phyloP scores from a whole-genome alignment of 1,140 invertebrate genomes.

The Heliconius eleuchia region DNA sequence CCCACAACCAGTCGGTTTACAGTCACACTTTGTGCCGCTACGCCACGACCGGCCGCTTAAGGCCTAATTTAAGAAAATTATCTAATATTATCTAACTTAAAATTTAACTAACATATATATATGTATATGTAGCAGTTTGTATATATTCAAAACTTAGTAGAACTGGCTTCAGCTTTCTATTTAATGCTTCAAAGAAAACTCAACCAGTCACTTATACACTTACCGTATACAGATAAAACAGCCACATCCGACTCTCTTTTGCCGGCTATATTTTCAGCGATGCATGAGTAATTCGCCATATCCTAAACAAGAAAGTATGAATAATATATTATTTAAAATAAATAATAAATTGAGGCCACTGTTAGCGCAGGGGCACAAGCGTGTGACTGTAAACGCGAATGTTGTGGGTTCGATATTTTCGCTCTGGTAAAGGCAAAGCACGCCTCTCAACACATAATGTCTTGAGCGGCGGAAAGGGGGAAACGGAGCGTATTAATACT shows the following conservation, averaged over 20 bases:
- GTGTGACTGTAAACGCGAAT: neutral
- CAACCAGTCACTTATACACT: constrained; percentile 67
- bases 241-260: constrained; percentile 92
- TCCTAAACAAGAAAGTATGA: constrained; percentile 81
- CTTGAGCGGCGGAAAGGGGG: no score
- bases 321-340: neutral
- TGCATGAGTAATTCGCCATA: constrained; percentile 97
- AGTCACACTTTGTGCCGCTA: no score
- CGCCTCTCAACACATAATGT: no score
- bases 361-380: neutral
- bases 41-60: no score
- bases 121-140: neutral
- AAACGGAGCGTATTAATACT: no score
- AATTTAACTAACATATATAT: neutral
- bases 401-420: neutral
- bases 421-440: no score
- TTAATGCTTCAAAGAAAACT: neutral
- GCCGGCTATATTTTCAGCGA: constrained; percentile 96
- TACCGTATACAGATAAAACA: constrained; percentile 95
- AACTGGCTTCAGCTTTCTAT: neutral
- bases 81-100: no score
- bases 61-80: no score
- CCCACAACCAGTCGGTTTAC: no score
- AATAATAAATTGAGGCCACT: neutral
- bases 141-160: neutral